A percentile compares a stretch with the other conserved stretches of the same genome.
Evolutionary conservation across 2,888 invertebrate genomes (phyloP).

Genomic region (Plutella xylostella): DNA sequence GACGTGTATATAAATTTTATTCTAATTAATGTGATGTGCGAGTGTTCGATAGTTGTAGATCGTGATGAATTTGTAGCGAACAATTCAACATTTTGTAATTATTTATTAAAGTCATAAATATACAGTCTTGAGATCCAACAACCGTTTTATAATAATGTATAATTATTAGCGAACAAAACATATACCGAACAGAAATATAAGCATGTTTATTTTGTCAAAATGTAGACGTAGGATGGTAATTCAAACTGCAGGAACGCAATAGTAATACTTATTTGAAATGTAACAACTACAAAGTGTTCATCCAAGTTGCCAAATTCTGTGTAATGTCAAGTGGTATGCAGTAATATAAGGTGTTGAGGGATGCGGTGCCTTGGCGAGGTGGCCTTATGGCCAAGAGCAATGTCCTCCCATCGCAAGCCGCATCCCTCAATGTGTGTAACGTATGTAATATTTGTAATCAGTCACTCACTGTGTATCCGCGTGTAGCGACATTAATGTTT

Average conservation of each 20-base stretch:
- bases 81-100: slow-evolving; percentile 28
- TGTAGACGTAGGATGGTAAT: no score
- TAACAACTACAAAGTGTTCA: slow-evolving; percentile 39
- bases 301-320: slow-evolving; percentile 64
- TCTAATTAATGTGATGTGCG: slow-evolving; percentile 62
- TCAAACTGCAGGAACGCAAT: no score
- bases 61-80: slow-evolving; percentile 53
- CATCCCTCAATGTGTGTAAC: no score
- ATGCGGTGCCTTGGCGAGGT: no score
- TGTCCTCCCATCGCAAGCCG: no score
- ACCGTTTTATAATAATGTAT: no score
- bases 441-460: slow-evolving; percentile 45
- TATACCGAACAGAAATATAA: no score
- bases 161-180: no score
- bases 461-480: slow-evolving; percentile 48
- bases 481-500: slow-evolving; percentile 47
- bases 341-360: no score
- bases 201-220: no score
- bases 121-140: neutral
- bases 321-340: slow-evolving; percentile 44
- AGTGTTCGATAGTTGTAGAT: slow-evolving; percentile 67
- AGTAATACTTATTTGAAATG: neutral
- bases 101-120: slow-evolving; percentile 10
- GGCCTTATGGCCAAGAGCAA: no score
- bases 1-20: slow-evolving; percentile 66